Evolutionary conservation across 2,113 vertebrate species (phyloP), one percentile per base, ranked within the genome.

Genomic region (Empidonax traillii): DNA sequence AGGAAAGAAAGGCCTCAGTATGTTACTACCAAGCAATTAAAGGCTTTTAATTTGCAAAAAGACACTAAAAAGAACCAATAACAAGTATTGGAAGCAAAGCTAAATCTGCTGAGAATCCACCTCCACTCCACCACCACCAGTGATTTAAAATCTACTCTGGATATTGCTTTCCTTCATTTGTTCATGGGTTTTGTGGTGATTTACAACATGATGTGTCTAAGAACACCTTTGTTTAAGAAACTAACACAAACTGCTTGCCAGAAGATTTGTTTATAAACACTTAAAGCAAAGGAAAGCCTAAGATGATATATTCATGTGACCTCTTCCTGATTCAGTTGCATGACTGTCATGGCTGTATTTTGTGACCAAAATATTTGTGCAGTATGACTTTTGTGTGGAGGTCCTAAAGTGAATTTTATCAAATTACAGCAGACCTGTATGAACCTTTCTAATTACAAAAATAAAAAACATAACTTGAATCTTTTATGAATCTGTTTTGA

Each of bases 181-280:
- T 67, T 71, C 44, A 23, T 69, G 13, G 21, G 3, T 3, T 83
- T 91, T 74, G 7, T 88, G 33, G 22, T 86, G 68, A 84, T 84
- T 90, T 94, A 74, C 43, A 83, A 10, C 44, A 22, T 63, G 82
- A 65, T 7, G 16, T 27, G 14, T 59, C 47, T 85, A 55, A 83
- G 52, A 25, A 85, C 21, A 61, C 30, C 74, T 94, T 74, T 77
- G 39, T 74, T 91, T 86, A 47, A 94, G 71, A 72, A 87, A 49
- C 79, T 87, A 93, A 44, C 43, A 49, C 47, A 14, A 93, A 62
- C 43, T 95, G n/a, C 95, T 96, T 97, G 77, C 92, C 89, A 97
- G 93, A 89, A 96, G 52, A 77, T 35, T 95, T 97, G 76, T 95
- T 95, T 94, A 87, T 94, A 94, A 84, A 80, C 28, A 23, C 52